Conservation (phyloP, 2,888 invertebrate genomes). For the Cryptus viduatorius region DNA sequence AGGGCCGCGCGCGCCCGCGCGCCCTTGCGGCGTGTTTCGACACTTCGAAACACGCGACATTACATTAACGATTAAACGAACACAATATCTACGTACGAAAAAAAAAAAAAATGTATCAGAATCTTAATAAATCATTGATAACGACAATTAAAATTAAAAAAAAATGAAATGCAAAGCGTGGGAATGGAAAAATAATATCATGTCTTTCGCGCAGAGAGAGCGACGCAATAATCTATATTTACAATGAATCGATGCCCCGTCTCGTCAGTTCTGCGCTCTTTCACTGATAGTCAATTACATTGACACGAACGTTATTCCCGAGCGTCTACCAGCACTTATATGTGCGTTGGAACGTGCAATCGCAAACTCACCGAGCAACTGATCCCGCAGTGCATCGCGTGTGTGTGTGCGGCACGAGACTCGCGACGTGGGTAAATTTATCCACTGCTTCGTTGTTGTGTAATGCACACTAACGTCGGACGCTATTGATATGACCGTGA, state of each 20-base stretch:
- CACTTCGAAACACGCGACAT: not conserved
- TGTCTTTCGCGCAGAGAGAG: not conserved
- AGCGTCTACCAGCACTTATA: constrained; percentile 14
- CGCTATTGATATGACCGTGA: constrained; percentile 71
- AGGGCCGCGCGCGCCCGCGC: too few species aligned
- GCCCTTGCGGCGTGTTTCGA: too few species aligned
- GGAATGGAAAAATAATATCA: not conserved
- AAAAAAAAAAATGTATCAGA: too few species aligned
- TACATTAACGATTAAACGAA: not conserved
- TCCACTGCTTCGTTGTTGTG: not conserved
- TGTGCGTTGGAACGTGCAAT: constrained; percentile 46
- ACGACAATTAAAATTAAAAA: not conserved
- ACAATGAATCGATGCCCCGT: not conserved
- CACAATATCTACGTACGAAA: too few species aligned
- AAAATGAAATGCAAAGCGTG: too few species aligned
- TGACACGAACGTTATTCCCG: constrained; percentile 33
- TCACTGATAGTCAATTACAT: constrained; percentile 48
- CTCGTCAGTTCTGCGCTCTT: constrained; percentile 24
- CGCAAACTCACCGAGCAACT: constrained; percentile 40
- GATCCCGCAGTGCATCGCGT: constrained; percentile 43
- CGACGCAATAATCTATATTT: not conserved
- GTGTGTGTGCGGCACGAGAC: constrained; percentile 43
- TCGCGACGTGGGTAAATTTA: constrained; percentile 33
- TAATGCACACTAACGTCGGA: constrained; percentile 21
- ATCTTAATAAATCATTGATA: not conserved